Evolutionary conservation across 2,888 invertebrate species (phyloP).

Genomic region (Zeuzera pyrina): DNA sequence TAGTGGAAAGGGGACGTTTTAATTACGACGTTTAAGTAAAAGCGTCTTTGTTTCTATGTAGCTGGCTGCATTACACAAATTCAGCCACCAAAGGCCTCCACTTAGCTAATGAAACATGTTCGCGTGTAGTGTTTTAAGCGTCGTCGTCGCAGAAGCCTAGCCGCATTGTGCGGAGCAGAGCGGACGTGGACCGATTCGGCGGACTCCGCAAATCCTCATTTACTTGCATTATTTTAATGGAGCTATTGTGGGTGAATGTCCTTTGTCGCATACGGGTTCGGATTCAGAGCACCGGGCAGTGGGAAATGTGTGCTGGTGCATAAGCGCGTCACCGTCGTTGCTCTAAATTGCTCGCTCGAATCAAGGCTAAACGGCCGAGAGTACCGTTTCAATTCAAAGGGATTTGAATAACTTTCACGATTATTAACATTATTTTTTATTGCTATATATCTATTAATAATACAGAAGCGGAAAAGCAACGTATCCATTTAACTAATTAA

Average conservation of each 20-base stretch:
- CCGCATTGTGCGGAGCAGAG: slow-evolving; percentile 49
- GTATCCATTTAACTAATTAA: slow-evolving; percentile 67
- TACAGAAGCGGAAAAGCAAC: slow-evolving; percentile 35
- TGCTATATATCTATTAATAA: slow-evolving; percentile 30
- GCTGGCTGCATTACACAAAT: slow-evolving; percentile 69
- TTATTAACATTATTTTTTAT: too few species aligned
- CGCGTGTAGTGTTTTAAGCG: slow-evolving; percentile 67
- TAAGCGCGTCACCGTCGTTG: slow-evolving; percentile 51
- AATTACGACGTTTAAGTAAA: slow-evolving; percentile 72
- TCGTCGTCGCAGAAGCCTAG: slow-evolving; percentile 35
- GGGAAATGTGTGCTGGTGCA: slow-evolving; percentile 63
- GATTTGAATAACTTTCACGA: slow-evolving; percentile 32
- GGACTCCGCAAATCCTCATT: slow-evolving; percentile 69
- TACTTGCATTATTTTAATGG: slow-evolving; percentile 74
- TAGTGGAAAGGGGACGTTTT: slow-evolving; percentile 57
- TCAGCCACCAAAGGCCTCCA: slow-evolving; percentile 69
- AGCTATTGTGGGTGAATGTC: slow-evolving; percentile 69
- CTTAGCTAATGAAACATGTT: slow-evolving; percentile 75
- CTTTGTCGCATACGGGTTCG: slow-evolving; percentile 61
- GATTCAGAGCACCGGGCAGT: slow-evolving; percentile 47
- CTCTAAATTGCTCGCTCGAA: slow-evolving; percentile 47
- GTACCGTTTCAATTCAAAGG: slow-evolving; percentile 43
- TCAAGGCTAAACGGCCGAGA: slow-evolving; percentile 44
- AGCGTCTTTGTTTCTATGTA: slow-evolving; percentile 64
- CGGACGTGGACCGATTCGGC: slow-evolving; percentile 52